A percentile compares a stretch with the other conserved stretches of the same genome.
Evolutionary conservation across 2,113 vertebrate species (phyloP).

Genomic region (Clarias magur): DNA sequence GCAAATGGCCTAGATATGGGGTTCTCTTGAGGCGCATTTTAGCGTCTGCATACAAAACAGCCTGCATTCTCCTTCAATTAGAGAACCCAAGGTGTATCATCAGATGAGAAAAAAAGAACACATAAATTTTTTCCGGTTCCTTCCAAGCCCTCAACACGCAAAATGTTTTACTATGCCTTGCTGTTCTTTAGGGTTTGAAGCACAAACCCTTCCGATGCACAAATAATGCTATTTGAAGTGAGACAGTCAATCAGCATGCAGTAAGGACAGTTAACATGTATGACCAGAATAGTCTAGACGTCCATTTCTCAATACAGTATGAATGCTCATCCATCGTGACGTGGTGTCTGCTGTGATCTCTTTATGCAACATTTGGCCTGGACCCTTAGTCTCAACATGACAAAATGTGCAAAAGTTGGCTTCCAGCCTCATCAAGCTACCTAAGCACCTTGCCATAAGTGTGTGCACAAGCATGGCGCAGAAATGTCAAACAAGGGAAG

Average conservation of each 20-base stretch:
- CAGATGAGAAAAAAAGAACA: slow-evolving; percentile 39
- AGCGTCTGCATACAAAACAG: slow-evolving; percentile 65
- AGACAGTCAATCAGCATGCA: slow-evolving; percentile 28
- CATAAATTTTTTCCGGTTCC: background rate
- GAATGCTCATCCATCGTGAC: background rate
- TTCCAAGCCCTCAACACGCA: background rate
- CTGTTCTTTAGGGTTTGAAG: slow-evolving; percentile 18
- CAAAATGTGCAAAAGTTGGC: slow-evolving; percentile 58
- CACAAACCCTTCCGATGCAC: slow-evolving; percentile 36
- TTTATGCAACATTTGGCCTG: slow-evolving; percentile 9
- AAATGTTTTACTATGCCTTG: slow-evolving; percentile 4
- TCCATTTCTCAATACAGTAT: background rate
- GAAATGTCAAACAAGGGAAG: slow-evolving; percentile 62
- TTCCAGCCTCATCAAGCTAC: slow-evolving; percentile 48
- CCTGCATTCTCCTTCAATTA: slow-evolving; percentile 57
- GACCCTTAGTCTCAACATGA: slow-evolving; percentile 7
- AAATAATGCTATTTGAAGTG: slow-evolving; percentile 44
- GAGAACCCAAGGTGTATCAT: slow-evolving; percentile 56
- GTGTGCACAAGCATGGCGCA: slow-evolving; percentile 58
- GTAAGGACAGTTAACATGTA: slow-evolving; percentile 5
- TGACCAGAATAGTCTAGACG: background rate
- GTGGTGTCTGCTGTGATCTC: background rate
- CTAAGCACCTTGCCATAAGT: slow-evolving; percentile 63
- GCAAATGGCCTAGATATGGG: slow-evolving; percentile 53
- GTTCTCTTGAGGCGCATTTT: slow-evolving; percentile 45